These are phyloP conservation scores for Azemiops feae DNA, from an alignment of 2,113 vertebrate species.

Conservation along the genomic window DNA sequence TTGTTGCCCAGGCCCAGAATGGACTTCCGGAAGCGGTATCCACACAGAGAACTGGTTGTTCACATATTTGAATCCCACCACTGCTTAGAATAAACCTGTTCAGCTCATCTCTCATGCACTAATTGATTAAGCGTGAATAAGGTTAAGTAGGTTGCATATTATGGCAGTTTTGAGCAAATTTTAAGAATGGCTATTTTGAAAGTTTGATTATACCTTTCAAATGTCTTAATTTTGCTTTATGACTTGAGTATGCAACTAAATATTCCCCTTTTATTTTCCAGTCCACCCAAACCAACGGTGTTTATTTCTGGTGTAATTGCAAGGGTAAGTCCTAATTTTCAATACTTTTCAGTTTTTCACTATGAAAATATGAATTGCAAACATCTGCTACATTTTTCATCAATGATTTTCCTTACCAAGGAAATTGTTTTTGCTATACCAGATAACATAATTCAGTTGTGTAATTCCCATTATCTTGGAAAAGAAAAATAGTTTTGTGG, in stretches of 20 bases:
- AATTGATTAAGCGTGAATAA: neutral
- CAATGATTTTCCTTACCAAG: neutral
- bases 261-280: slow-evolving; percentile 61
- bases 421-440: neutral
- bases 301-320: slow-evolving; percentile 94
- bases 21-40: no score
- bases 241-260: slow-evolving; percentile 16
- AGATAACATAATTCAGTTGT: neutral
- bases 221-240: neutral
- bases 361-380: slow-evolving; percentile 15
- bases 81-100: neutral
- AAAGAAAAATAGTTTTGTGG: neutral
- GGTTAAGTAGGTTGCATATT: no score
- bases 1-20: no score
- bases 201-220: neutral
- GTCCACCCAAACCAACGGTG: slow-evolving; percentile 85
- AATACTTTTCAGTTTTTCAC: neutral
- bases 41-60: no score
- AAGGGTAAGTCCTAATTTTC: slow-evolving; percentile 79
- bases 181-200: neutral
- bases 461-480: neutral
- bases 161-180: slow-evolving; percentile 4
- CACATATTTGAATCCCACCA: no score
- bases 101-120: neutral
- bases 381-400: neutral